Percentiles rank a stretch among this genome's conserved stretches.
These are phyloP conservation scores for Venturia canescens DNA, from an alignment of 1,140 invertebrate genomes.

Conservation along the genomic window DNA sequence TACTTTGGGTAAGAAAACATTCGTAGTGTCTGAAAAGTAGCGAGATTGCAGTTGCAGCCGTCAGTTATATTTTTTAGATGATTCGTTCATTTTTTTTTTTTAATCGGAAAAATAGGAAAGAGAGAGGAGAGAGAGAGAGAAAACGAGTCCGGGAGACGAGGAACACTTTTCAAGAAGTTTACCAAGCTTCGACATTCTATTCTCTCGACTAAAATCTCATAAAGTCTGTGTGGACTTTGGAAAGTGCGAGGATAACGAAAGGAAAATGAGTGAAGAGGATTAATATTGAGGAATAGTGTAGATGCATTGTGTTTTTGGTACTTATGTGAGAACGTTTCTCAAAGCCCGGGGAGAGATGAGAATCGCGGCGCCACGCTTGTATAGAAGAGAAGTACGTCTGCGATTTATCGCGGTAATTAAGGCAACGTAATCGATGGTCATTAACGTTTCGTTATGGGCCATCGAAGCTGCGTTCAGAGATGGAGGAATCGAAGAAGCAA, in stretches of 20 bases:
- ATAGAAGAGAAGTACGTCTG: slow-evolving; percentile 33
- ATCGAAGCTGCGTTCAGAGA: slow-evolving; percentile 47
- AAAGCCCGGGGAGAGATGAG: slow-evolving; percentile 52
- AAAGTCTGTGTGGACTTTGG: slow-evolving; percentile 50
- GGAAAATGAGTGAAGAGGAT: slow-evolving; percentile 55
- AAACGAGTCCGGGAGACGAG: not conserved
- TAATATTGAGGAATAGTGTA: not conserved
- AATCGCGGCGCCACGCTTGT: slow-evolving; percentile 52
- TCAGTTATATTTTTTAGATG: not conserved
- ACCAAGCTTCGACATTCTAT: slow-evolving; percentile 7
- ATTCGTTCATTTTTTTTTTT: no score
- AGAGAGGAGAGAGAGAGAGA: no score
- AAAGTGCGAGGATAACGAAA: slow-evolving; percentile 54
- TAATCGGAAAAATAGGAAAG: no score
- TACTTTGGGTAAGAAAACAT: not conserved
- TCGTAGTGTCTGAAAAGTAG: not conserved
- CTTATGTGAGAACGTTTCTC: slow-evolving; percentile 22
- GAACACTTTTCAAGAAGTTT: slow-evolving; percentile 12
- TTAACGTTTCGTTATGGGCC: slow-evolving; percentile 72
- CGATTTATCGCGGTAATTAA: slow-evolving; percentile 74
- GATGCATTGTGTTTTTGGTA: slow-evolving; percentile 28
- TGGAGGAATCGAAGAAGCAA: not conserved
- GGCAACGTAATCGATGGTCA: slow-evolving; percentile 71
- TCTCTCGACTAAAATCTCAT: not conserved
- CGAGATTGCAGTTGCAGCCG: slow-evolving; percentile 24